Evolutionary conservation across 1,140 invertebrate species (phyloP), one percentile per base, ranked within the genome.

Genomic region (Camponotus pennsylvanicus): DNA sequence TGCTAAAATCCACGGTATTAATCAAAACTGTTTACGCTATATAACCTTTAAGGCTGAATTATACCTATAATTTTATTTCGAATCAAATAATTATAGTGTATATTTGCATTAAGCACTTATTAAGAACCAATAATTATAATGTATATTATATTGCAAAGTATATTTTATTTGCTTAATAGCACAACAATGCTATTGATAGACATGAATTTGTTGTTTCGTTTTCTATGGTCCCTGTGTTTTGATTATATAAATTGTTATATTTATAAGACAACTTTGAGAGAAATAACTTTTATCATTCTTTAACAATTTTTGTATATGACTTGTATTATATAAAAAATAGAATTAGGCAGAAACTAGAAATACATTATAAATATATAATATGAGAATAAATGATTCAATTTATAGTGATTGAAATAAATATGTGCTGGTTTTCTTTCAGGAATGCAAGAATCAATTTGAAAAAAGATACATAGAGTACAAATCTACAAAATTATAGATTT

Each of bases 351-450:
- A 52, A 71, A 52, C 49, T 8, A 49, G 27, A 4, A 34, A n/a
- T 18, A 9, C 1, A 55, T 11, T n/a, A n/a, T 9, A 34, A 37
- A 52, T 7, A 11, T 59, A n/a, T 21, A 7, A n/a, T 59, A 21
- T 59, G n/a, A 57, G 55, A 57, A 75, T 57, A 75, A 15, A 9
- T 15, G 3, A 75, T 40, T 52, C 2, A 21, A 59, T 13, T 21
- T 3, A 2, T 52, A 2, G 0, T 27, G 37, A 76, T 42, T 42
- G 4, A 61, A 76, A 32, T 13, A 21, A 3, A 71, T 71, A 1
- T 76, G 8, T 59, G 18, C 11, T 76, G 61, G 1, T 2, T 73
- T 71, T 63, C 3, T 75, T 83, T 49, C 69, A 83, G 79, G 3
- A 37, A 13, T 2, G 6, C 73, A 49, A 45, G 6, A 49, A 1